phyloP scores from a whole-genome alignment of 2,113 vertebrate genomes.

The Porphyrio hochstetteri region DNA sequence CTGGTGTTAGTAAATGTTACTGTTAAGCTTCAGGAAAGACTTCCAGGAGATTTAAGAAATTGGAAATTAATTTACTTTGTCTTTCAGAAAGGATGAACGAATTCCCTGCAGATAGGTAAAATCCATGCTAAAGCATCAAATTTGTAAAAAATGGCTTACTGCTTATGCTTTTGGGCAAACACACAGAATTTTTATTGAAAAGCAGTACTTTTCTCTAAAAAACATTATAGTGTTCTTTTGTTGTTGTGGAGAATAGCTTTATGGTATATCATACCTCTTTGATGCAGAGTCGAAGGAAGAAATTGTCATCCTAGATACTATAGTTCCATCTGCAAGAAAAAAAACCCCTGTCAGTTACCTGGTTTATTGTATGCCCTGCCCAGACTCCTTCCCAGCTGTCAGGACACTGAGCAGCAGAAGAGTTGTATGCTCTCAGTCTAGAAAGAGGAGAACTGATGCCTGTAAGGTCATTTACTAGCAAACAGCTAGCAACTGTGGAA shows the following conservation, averaged over 20 bases:
- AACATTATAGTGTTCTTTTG: neutral
- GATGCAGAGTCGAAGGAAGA: neutral
- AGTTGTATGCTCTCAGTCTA: neutral
- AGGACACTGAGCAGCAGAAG: neutral
- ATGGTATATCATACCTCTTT: neutral
- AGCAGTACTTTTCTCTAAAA: neutral
- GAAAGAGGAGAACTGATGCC: neutral
- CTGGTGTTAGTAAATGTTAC: neutral
- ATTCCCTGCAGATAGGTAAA: neutral
- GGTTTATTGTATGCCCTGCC: neutral
- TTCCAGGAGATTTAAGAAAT: neutral
- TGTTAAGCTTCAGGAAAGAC: neutral
- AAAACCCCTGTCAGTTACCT: neutral
- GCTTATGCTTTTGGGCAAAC: neutral
- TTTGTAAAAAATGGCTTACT: neutral
- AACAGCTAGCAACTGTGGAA: neutral
- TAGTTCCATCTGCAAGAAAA: neutral
- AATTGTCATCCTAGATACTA: neutral
- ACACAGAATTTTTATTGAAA: neutral
- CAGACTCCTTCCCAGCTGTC: neutral
- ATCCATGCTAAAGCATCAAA: neutral
- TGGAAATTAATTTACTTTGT: neutral
- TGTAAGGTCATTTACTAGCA: neutral
- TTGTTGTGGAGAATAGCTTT: neutral
- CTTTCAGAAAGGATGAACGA: neutral